Evolutionary conservation across 2,797 vertebrate genomes (phyloP), one percentile per base, ranked within the genome.

Genomic region (Danio kyathit): DNA sequence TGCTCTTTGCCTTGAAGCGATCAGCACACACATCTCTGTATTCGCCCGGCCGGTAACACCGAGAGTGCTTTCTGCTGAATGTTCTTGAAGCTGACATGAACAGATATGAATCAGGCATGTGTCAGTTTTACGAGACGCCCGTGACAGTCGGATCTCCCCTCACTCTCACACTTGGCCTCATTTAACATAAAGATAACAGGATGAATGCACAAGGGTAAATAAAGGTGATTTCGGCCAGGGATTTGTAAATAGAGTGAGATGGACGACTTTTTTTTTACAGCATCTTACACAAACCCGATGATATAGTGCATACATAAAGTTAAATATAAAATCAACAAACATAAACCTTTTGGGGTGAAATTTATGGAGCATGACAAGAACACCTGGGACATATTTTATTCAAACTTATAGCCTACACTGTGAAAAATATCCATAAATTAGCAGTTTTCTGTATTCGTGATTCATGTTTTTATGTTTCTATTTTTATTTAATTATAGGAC

Each of bases 61-160:
- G 76, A 78, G 52, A 67, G 64, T 56, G 17, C 29, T 79, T 49
- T 16, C 65, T n/a, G 29, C 54, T 17, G 56, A 51, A 79, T 52
- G 76, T 43, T 71, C 66, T 71, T 17, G 17, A 41, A 63, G 46
- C 46, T 71, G 38, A 63, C 76, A 63, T 13, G 48, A 52, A 79
- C 59, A 79, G 66, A 79, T 72, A 79, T 72, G 67, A 64, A 79
- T 79, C 67, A 79, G 67, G 14, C 19, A 64, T 63, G 59, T 38
- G 59, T 79, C 77, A 64, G 44, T 49, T 78, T 78, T 78, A 60
- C 12, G 2, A 77, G 52, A 57, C 19, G 19, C 54, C 9, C 19
- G 19, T 73, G 69, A 29, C 60, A 49, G 59, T 41, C 65, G 16
- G n/a, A 21, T 77, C 49, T 71, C 46, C 43, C 57, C 66, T 51